These are phyloP conservation scores for Setophaga kirtlandii DNA, from an alignment of 2,113 vertebrate genomes.

Conservation along the genomic window DNA sequence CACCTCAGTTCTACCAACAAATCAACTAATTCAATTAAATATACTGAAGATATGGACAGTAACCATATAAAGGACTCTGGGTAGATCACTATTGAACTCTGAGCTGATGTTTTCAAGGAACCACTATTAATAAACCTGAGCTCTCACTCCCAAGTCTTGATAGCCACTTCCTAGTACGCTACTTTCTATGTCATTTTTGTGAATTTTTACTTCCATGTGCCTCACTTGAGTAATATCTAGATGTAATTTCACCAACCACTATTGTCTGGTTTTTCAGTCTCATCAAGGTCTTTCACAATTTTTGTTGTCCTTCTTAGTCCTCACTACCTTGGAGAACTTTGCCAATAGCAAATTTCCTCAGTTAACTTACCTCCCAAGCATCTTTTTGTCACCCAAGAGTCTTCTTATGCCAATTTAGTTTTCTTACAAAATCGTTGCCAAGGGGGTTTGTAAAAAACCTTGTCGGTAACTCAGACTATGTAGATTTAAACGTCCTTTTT, in stretches of 20 bases:
- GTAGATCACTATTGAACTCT: neutral
- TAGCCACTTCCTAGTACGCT: neutral
- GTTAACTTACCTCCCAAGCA: neutral
- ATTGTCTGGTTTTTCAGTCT: neutral
- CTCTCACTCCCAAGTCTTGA: neutral
- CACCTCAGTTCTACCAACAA: neutral
- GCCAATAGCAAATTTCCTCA: neutral
- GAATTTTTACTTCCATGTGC: neutral
- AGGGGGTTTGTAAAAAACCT: neutral
- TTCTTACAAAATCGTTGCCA: neutral
- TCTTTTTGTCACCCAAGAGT: neutral
- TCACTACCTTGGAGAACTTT: neutral
- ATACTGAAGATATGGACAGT: neutral
- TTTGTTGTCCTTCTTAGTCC: neutral
- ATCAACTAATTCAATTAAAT: neutral
- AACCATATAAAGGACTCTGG: neutral
- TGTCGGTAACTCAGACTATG: neutral
- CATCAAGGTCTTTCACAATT: neutral
- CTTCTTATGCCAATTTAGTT: neutral
- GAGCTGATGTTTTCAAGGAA: neutral
- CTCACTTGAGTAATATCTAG: neutral
- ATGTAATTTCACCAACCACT: neutral
- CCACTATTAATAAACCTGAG: neutral
- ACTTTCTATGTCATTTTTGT: neutral
- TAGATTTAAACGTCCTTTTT: neutral